These are phyloP conservation scores for Prolemur simus DNA, from an alignment of 2,113 vertebrate species.

Conservation along the genomic window DNA sequence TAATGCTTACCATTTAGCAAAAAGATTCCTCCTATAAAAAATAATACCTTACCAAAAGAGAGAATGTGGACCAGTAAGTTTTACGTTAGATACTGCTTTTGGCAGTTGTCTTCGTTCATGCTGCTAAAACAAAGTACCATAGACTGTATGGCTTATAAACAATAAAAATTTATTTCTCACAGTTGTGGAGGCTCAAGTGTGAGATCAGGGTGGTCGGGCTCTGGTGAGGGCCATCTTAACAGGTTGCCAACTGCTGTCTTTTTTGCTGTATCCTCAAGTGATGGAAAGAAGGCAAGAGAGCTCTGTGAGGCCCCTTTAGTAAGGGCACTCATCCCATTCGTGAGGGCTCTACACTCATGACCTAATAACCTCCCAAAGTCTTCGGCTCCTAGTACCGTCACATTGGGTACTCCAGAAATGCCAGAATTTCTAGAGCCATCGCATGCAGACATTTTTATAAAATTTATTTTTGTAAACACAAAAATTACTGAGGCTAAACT, in stretches of 20 bases:
- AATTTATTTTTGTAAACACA: conserved; percentile 14
- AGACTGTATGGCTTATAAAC: not conserved
- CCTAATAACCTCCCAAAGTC: not conserved
- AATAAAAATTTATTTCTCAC: not conserved
- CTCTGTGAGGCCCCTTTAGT: not conserved
- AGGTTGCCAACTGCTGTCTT: not conserved
- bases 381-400: not conserved
- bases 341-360: not conserved
- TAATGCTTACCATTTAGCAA: not conserved
- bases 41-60: conserved; percentile 7
- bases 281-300: no score
- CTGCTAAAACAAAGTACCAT: not conserved
- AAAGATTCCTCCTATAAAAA: conserved; percentile 10
- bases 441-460: not conserved
- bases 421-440: not conserved
- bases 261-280: not conserved
- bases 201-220: not conserved
- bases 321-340: not conserved
- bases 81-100: not conserved
- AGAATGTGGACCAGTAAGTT: not conserved
- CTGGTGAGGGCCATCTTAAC: not conserved
- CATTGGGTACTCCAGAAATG: not conserved
- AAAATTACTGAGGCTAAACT: not conserved
- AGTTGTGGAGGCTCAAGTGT: not conserved
- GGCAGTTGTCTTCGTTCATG: not conserved